phyloP scores from a whole-genome alignment of 2,888 invertebrate species.

The Blomia tropicalis region DNA sequence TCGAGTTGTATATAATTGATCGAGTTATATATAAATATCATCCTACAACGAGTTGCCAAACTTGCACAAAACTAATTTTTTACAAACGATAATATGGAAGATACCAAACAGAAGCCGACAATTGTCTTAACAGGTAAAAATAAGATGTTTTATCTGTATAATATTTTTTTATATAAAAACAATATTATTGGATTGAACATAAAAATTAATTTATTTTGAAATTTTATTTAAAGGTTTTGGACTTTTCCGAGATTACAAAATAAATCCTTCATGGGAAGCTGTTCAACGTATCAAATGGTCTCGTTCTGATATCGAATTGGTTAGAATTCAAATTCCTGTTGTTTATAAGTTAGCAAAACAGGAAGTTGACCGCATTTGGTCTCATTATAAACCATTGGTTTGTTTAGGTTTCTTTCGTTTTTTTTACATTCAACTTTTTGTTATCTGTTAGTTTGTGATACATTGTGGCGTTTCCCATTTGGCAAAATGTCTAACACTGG shows the following conservation, averaged over 20 bases:
- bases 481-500: constrained; percentile 19
- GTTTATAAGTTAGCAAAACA: constrained; percentile 17
- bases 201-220: background rate
- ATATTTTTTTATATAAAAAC: too few species aligned
- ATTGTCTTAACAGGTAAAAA: background rate
- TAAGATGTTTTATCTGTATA: background rate
- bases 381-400: constrained; percentile 16
- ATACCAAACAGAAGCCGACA: background rate
- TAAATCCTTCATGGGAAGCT: constrained; percentile 24
- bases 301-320: background rate
- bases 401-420: background rate
- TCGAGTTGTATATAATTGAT: too few species aligned
- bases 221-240: constrained; percentile 19
- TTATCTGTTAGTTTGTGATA: constrained; percentile 18
- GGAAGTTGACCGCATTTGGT: constrained; percentile 10
- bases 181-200: too few species aligned
- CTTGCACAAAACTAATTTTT: too few species aligned
- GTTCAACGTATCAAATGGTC: background rate
- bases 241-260: constrained; percentile 17
- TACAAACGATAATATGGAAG: background rate
- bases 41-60: too few species aligned
- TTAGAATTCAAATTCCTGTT: constrained; percentile 15
- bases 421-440: background rate
- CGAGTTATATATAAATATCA: too few species aligned
- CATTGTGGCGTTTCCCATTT: constrained; percentile 22